Evolutionary conservation across 2,888 invertebrate species (phyloP), one percentile per base, ranked within the genome.

Genomic region (Oligia fasciuncula): DNA sequence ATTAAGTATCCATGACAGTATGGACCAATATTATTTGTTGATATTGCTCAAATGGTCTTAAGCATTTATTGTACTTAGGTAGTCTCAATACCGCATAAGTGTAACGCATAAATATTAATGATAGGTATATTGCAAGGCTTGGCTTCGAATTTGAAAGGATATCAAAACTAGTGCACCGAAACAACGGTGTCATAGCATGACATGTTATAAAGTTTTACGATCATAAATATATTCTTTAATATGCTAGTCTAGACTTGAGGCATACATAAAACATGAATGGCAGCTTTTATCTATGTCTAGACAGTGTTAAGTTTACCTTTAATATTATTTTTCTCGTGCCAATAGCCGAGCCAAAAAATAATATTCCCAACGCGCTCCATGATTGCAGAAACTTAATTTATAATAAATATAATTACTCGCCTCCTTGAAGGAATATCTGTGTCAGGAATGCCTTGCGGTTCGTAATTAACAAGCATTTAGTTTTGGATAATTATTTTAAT

Each of bases 21-120:
- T 66, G 13, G 17, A 23, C 35, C 35, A 35, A 35, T 63, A 67
- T 49, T 35, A 29, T 29, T 46, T 46, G 14, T 35, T 19, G 17
- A 29, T 70, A 29, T n/a, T 1, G 9, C 35, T 66, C 0, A 1
- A 60, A 40, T 9, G 51, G 17, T 51, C 46, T 35, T 46, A n/a
- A 46, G 43, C 23, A 66, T 13, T 40, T 35, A 40, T 23, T 17
- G 14, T 54, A 54, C 4, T 11, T n/a, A 19, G 6, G 17, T 40
- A 57, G 3, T 66, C 51, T 54, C 17, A 43, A 19, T 54, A 35
- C 13, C 4, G 23, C 57, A 4, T 78, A 67, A 62, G 60, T 71
- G 35, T 35, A 69, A 14, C n/a, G 9, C 43, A 84, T 81, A 54
- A 84, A 84, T 84, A 84, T 76, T 81, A 78, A 84, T 81, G 62